Conservation (phyloP, 2,113 vertebrate genomes). For the Hypocryptadius cinnamomeus region DNA sequence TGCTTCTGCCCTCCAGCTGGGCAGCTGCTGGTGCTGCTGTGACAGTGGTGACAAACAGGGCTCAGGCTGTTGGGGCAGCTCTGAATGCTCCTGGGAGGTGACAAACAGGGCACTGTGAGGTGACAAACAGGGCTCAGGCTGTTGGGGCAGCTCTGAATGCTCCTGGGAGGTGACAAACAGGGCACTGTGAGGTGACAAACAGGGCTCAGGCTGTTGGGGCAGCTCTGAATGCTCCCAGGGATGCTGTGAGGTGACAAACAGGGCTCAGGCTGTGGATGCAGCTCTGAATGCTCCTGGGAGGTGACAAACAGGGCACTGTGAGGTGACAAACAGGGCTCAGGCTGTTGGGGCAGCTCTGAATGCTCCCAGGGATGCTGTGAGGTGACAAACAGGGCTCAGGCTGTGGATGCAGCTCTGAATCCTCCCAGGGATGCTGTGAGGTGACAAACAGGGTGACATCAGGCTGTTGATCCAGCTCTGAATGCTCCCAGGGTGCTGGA, state of each 20-base stretch:
- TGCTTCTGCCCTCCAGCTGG: background rate
- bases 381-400: background rate
- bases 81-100: background rate
- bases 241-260: background rate
- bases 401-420: background rate
- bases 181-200: too few species aligned
- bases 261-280: background rate
- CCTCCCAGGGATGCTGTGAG: background rate
- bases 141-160: too few species aligned
- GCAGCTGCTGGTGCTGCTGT: background rate
- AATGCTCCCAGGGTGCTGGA: background rate
- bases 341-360: rapidly evolving
- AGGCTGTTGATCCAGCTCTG: background rate
- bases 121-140: background rate
- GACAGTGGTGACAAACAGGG: background rate
- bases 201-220: too few species aligned
- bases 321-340: too few species aligned
- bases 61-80: background rate
- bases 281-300: background rate
- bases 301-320: background rate
- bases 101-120: background rate
- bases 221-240: background rate
- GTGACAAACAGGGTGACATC: background rate
- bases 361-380: background rate
- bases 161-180: too few species aligned